Base-by-base conservation (phyloP, 2,888 invertebrate species). In the Catocala sponsa region DNA sequence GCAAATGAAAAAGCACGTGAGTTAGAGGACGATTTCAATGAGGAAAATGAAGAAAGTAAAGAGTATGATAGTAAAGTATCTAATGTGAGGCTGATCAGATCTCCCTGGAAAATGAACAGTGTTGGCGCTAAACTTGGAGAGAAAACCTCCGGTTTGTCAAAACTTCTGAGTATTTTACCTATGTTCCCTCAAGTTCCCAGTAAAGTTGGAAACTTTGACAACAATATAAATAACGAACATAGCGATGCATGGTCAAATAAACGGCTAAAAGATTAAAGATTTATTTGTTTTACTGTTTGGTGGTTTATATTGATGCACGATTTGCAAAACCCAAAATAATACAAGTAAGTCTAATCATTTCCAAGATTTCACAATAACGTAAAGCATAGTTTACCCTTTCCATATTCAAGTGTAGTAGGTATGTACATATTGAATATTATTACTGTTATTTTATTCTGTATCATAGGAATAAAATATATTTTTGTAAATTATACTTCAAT, bases 131-230 rank as follows among this genome's bases (percentile, higher is more conserved):
- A 83, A 63, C 60, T 83, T 15, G 80, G 80, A 11, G 80, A 85
- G 11, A 85, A 81, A 63, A 68, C 79, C 42, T 5, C 35, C 2
- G 43, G 80, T 2, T 65, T 83, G 56, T 60, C 79, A 0, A 88
- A 85, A 66, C 55, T 84, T 33, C 64, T 89, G 6, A 78, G 80
- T 49, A 80, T 84, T 60, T 72, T 89, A 43, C 90, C 90, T 4
- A 81, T 89, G 80, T 90, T 89, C 55, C 89, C 89, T 12, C 78
- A 82, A 69, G 55, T 84, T n/a, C 81, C 72, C n/a, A 63, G 54
- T 41, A 56, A 61, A 50, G 53, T 50, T 7, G 6, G 11, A 15
- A 49, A 41, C 4, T 44, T 44, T 5, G 44, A 46, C 4, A 15
- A 46, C 2, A 9, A 46, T 15, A 13, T 15, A 15, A 13, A 4